These are phyloP conservation scores for Ia io DNA, from an alignment of 2,113 vertebrate species.

Conservation along the genomic window DNA sequence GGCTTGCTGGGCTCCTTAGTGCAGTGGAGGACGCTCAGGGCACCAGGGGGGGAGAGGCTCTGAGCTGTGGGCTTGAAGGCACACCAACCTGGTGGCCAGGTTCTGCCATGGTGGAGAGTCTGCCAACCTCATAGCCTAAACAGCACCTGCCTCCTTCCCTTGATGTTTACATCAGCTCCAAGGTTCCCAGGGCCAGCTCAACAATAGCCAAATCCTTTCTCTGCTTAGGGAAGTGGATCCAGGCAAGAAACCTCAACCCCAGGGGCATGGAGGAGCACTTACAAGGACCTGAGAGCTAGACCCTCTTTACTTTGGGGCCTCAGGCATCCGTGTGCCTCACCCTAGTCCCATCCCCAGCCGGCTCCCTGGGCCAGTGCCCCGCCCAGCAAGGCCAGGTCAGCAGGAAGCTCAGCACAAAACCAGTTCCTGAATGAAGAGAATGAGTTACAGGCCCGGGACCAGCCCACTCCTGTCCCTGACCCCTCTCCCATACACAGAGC, in stretches of 20 bases:
- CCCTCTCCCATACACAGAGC: rapidly evolving
- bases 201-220: background rate
- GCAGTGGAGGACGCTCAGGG: background rate
- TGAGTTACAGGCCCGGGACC: background rate
- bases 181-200: background rate
- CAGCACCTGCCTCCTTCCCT: background rate
- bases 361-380: background rate
- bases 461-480: background rate
- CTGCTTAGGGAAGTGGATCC: background rate
- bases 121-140: background rate
- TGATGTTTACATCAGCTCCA: background rate
- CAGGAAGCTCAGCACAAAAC: background rate
- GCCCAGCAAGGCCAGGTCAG: background rate
- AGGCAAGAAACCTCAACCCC: background rate
- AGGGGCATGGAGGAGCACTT: background rate
- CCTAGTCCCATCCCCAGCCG: background rate
- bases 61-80: rapidly evolving
- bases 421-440: background rate
- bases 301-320: background rate
- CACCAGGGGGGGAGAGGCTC: background rate
- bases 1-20: background rate
- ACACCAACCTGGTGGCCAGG: background rate
- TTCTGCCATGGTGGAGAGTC: background rate
- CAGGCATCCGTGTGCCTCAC: background rate
- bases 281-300: too few species aligned